These are phyloP conservation scores for Montipora capitata DNA, from an alignment of 92 coral and sea anemone species.

Conservation along the genomic window DNA sequence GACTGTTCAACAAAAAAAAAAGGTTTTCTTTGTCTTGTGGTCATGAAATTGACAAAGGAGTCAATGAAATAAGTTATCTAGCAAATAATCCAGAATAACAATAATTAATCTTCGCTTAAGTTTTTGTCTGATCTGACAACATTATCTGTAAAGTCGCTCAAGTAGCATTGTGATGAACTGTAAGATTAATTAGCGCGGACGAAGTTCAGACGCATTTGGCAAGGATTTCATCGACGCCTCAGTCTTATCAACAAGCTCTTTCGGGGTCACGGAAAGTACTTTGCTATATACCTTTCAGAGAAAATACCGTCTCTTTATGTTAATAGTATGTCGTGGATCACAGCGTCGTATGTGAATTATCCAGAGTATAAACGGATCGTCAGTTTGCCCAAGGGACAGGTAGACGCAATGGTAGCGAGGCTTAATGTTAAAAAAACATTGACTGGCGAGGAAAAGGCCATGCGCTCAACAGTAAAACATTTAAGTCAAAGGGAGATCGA, in stretches of 20 bases:
- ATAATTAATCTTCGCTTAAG: neutral
- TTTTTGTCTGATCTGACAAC: neutral
- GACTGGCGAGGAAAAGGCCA: constrained; percentile 25
- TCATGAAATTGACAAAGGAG: neutral
- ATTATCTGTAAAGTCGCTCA: neutral
- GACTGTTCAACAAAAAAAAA: too few species aligned
- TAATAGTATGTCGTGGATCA: constrained; percentile 80
- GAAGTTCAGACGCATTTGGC: neutral
- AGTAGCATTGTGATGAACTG: neutral
- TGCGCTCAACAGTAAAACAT: constrained; percentile 43
- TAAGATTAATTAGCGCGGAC: constrained; percentile 2
- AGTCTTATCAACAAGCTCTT: constrained; percentile 1
- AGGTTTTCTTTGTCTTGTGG: neutral
- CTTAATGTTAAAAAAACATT: constrained; percentile 67
- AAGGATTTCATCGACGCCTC: neutral
- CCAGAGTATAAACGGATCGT: constrained; percentile 59
- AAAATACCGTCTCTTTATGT: neutral
- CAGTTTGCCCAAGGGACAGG: constrained; percentile 65
- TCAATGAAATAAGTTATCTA: neutral
- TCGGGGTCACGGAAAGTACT: constrained; percentile 11
- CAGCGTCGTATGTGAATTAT: constrained; percentile 72
- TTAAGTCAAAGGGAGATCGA: constrained; percentile 65
- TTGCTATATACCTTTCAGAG: neutral
- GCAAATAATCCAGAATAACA: neutral
- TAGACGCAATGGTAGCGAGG: constrained; percentile 83